Conservation (phyloP, 2,888 invertebrate genomes). For the Dynastes hyllus region DNA sequence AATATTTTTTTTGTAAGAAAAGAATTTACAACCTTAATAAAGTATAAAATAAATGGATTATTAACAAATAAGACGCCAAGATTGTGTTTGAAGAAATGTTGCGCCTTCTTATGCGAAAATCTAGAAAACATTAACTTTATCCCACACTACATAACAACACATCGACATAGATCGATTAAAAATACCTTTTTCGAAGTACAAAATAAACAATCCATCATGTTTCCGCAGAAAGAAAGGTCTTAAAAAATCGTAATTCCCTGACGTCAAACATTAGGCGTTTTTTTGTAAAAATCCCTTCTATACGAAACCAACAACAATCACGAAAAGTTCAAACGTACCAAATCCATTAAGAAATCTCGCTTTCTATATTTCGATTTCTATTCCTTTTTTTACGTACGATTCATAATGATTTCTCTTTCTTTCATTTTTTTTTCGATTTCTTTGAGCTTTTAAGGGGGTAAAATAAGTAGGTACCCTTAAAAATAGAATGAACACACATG, state of each 20-base stretch:
- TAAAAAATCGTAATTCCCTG: constrained; percentile 3
- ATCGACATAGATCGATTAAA: constrained; percentile 27
- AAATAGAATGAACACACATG: no score
- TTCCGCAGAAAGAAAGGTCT: background rate
- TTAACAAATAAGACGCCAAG: no score
- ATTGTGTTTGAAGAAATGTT: no score
- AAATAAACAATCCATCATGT: constrained; percentile 46
- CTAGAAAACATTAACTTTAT: constrained; percentile 12
- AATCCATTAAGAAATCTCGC: constrained; percentile 12
- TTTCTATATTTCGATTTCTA: no score
- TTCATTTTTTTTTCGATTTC: background rate
- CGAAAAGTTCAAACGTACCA: background rate
- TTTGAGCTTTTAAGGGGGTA: background rate
- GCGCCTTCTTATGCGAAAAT: no score
- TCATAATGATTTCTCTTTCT: background rate
- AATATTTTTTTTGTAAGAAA: no score
- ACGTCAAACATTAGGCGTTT: background rate
- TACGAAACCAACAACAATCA: background rate
- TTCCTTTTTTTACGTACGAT: background rate
- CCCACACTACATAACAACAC: background rate
- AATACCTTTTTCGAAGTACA: constrained; percentile 1
- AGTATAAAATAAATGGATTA: no score
- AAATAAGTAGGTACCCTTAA: background rate
- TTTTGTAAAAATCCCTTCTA: background rate
- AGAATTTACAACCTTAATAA: no score